phyloP scores from a whole-genome alignment of 2,797 vertebrate genomes.

The Acanthornis magna region DNA sequence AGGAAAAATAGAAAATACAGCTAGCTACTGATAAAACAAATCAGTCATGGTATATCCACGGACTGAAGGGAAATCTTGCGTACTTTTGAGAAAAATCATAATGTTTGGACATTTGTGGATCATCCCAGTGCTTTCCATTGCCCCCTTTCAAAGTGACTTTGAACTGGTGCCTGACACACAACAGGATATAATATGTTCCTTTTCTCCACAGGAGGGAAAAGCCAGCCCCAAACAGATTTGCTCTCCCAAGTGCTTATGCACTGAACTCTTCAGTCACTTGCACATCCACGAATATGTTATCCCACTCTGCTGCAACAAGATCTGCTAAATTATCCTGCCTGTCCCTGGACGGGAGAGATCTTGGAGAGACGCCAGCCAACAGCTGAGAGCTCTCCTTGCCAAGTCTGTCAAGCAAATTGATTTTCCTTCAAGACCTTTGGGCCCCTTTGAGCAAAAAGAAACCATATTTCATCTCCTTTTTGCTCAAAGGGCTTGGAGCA shows the following conservation, averaged over 20 bases:
- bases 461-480: background rate
- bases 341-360: background rate
- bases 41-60: background rate
- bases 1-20: background rate
- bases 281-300: background rate
- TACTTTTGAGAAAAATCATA: background rate
- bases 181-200: background rate
- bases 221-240: background rate
- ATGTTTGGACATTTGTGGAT: background rate
- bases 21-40: background rate
- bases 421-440: slow-evolving; percentile 39
- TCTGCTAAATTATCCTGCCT: slow-evolving; percentile 24
- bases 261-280: background rate
- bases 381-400: slow-evolving; percentile 37
- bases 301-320: background rate
- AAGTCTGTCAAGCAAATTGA: slow-evolving; percentile 49
- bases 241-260: background rate
- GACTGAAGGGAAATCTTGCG: background rate
- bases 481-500: background rate
- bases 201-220: background rate
- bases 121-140: rapidly evolving
- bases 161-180: background rate
- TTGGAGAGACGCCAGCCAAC: slow-evolving; percentile 30
- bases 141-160: background rate
- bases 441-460: background rate